These are phyloP conservation scores for Desmodus rotundus DNA, from an alignment of 2,113 vertebrate species.

Conservation along the genomic window DNA sequence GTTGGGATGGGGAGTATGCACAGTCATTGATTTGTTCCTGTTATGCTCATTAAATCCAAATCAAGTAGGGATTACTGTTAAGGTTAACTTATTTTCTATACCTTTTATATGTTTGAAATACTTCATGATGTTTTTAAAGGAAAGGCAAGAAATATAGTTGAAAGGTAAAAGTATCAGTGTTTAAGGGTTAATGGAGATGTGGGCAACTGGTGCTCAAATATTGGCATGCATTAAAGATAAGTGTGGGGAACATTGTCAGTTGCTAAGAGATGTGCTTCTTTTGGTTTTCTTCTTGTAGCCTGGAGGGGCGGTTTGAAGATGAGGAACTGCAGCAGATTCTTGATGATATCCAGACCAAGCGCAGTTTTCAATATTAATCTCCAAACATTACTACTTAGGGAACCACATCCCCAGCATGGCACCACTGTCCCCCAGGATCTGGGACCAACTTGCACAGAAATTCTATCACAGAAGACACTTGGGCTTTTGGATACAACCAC, in stretches of 20 bases:
- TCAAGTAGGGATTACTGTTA: background rate
- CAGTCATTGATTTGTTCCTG: background rate
- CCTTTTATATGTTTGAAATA: background rate
- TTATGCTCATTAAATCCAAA: background rate
- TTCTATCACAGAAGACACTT: background rate
- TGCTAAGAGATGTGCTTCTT: background rate
- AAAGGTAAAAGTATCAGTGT: background rate
- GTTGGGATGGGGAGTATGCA: background rate
- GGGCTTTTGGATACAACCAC: background rate
- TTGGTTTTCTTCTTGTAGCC: slow-evolving; percentile 78
- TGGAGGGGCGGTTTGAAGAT: slow-evolving; percentile 97
- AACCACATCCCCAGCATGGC: accelerated
- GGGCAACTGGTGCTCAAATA: background rate
- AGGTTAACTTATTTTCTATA: background rate
- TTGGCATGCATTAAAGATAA: accelerated
- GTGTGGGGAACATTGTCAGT: background rate
- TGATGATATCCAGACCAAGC: slow-evolving; percentile 98
- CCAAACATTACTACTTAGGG: background rate
- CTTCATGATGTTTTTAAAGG: background rate
- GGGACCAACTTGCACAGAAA: background rate
- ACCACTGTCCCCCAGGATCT: background rate
- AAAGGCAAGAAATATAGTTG: background rate
- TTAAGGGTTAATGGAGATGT: background rate
- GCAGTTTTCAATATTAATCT: slow-evolving; percentile 94
- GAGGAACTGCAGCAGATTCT: slow-evolving; percentile 98